Evolutionary conservation across 1,140 invertebrate species (phyloP), one percentile per base, ranked within the genome.

Genomic region (Drosophila aff.): DNA sequence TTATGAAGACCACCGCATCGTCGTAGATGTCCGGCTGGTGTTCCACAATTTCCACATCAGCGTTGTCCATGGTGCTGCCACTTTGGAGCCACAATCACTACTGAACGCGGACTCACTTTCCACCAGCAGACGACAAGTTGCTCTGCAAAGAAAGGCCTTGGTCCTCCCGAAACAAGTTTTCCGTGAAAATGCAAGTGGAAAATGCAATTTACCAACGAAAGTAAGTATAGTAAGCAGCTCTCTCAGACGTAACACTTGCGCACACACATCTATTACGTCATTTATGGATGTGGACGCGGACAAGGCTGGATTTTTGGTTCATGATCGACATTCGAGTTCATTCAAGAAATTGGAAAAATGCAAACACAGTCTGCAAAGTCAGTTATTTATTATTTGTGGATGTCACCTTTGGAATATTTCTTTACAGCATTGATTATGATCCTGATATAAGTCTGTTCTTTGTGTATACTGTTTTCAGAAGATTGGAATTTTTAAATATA

Each of bases 1-100:
- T 93, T 74, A 93, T 89, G 43, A 94, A 93, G 52, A 92, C 72
- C 21, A 83, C 79, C 0, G 89, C 79, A 73, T 86, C 74, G 41
- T 81, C 53, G 47, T 92, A 93, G 60, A 92, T 79, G 60, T 86
- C 79, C 41, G 52, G 18, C 16, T 64, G 50, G 18, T 52, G 15
- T 7, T 59, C 47, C 52, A 75, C 71, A 31, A 43, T 62, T 47
- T 49, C 31, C 47, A 58, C 61, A 52, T n/a, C 44, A 52, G 43
- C 10, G 16, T 26, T 67, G 26, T 52, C 64, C 59, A 62, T 78
- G 65, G 28, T 90, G 81, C 62, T 63, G 61, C 64, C 79, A 75
- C 71, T 80, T 67, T 64, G 61, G 46, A 63, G 64, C 49, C 76
- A 43, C 52, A 40, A 72, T 63, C 61, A 52, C 86, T 76, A 91